Base-by-base conservation (phyloP, 2,113 vertebrate genomes). In the Lasiurus borealis region DNA sequence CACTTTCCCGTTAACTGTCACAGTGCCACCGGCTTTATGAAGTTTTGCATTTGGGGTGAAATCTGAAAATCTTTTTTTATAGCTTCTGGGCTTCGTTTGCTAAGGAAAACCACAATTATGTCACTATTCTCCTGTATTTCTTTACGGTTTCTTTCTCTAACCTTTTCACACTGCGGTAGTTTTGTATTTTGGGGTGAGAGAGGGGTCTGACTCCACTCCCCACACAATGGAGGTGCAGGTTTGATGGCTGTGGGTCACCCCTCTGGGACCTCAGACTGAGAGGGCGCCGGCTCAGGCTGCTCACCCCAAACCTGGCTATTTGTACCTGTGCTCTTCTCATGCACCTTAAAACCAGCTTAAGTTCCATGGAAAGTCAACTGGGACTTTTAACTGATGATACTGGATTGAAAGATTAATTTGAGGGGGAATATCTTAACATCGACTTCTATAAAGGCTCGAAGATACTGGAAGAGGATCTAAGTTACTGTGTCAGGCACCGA, bases 191-290 rank as follows among this genome's bases (percentile, higher is more conserved):
- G 13, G 19, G 21, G 11, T 46, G 16, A 36, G 16, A 57, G 0
- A 57, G 68, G 46, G 2, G 6, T 5, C 31, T 50, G 23, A 36
- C n/a, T 82, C 62, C 4, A 12, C 5, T 36, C 3, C 6, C 50
- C 31, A 15, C n/a, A 66, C 34, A 13, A 8, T 1, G 10, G 29
- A 62, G 44, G 78, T 0, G 2, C 1, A 13, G 9, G 44, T 5
- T 31, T 12, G 36, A 25, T 0, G 8, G 3, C 36, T 7, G 2
- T 5, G 5, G 44, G 13, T 46, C 19, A 21, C 1, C 1, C 10
- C 1, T 15, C 13, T 14, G 40, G 27, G 27, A 7, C 10, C 4
- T 21, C 1, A 25, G 34, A 21, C 54, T 3, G 0, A 23, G 82
- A 29, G 36, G 57, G 18, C 10, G 36, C 40, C 34, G n/a, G 34